A percentile compares a stretch with the other conserved stretches of the same genome.
Evolutionary conservation across 2,797 vertebrate species (phyloP).

Genomic region (Urophycis tenuis): DNA sequence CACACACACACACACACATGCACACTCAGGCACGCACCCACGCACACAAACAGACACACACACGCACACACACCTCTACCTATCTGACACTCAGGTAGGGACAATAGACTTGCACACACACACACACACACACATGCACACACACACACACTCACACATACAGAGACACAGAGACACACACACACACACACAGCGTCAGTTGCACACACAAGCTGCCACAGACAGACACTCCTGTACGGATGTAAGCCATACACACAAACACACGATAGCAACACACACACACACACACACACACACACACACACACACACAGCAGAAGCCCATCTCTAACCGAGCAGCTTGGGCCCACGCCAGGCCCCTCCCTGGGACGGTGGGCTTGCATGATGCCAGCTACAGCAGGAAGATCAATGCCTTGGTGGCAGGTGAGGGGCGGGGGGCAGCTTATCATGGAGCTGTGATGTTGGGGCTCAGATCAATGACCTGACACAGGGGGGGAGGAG

Average conservation of each 20-base stretch:
- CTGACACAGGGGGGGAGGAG: neutral
- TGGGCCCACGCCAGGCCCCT: conserved; percentile 3
- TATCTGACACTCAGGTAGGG: conserved; percentile 21
- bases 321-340: conserved; percentile 40
- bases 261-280: too few relatives aligned
- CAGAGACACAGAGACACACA: conserved; percentile 16
- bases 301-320: conserved; percentile 22
- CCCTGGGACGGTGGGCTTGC: neutral
- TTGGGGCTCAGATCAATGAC: neutral
- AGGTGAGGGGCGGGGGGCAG: conserved; percentile 13
- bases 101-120: conserved; percentile 22
- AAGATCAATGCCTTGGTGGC: conserved; percentile 41
- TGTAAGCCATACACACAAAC: neutral
- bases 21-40: conserved; percentile 16
- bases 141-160: neutral
- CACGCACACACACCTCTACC: neutral
- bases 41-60: conserved; percentile 9
- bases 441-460: neutral
- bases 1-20: neutral
- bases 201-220: conserved; percentile 2
- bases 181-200: conserved; percentile 15
- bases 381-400: conserved; percentile 16
- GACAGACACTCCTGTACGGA: neutral
- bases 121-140: conserved; percentile 13
- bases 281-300: conserved; percentile 18